Conservation (phyloP, 2,113 vertebrate genomes). For the Benitochromis conjunctus region DNA sequence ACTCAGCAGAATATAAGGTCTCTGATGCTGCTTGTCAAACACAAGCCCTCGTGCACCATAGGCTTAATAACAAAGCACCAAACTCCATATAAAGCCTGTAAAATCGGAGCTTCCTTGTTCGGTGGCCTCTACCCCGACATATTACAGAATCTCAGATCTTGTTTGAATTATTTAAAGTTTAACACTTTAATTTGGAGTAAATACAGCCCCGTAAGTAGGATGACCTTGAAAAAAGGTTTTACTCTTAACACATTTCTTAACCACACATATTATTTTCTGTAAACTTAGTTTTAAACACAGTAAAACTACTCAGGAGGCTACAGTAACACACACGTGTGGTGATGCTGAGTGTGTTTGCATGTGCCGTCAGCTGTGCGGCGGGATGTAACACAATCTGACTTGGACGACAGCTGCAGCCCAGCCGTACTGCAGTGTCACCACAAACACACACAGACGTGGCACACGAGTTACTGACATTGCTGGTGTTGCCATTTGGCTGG, state of each 20-base stretch:
- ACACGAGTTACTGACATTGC: neutral
- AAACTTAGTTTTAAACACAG: too few species aligned
- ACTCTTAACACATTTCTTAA: neutral
- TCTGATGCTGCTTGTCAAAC: neutral
- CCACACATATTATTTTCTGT: too few species aligned
- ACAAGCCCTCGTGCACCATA: neutral
- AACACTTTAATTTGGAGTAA: neutral
- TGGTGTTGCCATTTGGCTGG: neutral
- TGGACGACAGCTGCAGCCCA: slow-evolving; percentile 45
- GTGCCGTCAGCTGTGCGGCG: slow-evolving; percentile 36
- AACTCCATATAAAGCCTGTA: neutral
- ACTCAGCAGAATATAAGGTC: neutral
- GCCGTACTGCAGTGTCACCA: slow-evolving; percentile 8
- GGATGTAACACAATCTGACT: slow-evolving; percentile 51
- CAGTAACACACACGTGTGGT: neutral
- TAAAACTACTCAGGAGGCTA: neutral
- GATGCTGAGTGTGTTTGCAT: neutral
- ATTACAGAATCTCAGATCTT: neutral
- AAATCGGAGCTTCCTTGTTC: neutral
- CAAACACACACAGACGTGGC: neutral
- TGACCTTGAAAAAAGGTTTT: neutral
- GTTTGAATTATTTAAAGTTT: neutral
- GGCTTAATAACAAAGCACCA: neutral
- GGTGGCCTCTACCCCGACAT: neutral
- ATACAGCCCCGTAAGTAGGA: neutral